Evolutionary conservation across 2,888 invertebrate genomes (phyloP), one percentile per base, ranked within the genome.

Genomic region (Mamestra brassicae): DNA sequence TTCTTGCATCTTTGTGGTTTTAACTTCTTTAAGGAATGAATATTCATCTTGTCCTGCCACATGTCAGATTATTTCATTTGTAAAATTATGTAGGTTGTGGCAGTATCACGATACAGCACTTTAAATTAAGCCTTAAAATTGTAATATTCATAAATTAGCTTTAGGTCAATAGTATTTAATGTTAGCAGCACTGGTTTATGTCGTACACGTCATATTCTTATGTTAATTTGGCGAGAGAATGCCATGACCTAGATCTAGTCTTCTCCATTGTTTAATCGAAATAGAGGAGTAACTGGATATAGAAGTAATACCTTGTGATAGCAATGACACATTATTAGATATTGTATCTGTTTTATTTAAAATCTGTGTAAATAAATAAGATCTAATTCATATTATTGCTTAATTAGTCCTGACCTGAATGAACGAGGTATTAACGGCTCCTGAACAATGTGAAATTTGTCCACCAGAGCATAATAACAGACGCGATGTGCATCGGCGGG

Each of bases 381-480:
- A 34, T 17, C 15, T 47, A 3, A n/a, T 17, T 61, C 15, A 15
- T 52, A 36, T 13, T 36, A 36, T 34, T 36, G n/a, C 34, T 60
- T 1, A 8, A 45, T 69, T 13, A 50, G 15, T 26, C 26, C 26
- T 47, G 13, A 47, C 13, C 13, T 47, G 13, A 47, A 15, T 6
- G 42, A 47, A 47, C 13, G 47, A 47, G 45, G 10, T 2, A 38
- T 26, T 6, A 57, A 34, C 2, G 13, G 5, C 6, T 34, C 5
- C 13, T 13, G 11, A 15, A 34, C 34, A 57, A 36, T 15, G 6
- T 3, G 34, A 7, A 36, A 15, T 15, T 61, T 47, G 17, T 69
- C 60, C 58, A 63, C 26, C 94, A 97, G 97, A 97, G 97, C 81
- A 95, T 97, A 92, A 96, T 97, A 91, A 97, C 97, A 71, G 97